A percentile compares a stretch with the other conserved stretches of the same genome.
Conservation (phyloP, 2,888 invertebrate genomes). For the Microdon myrmicae region DNA sequence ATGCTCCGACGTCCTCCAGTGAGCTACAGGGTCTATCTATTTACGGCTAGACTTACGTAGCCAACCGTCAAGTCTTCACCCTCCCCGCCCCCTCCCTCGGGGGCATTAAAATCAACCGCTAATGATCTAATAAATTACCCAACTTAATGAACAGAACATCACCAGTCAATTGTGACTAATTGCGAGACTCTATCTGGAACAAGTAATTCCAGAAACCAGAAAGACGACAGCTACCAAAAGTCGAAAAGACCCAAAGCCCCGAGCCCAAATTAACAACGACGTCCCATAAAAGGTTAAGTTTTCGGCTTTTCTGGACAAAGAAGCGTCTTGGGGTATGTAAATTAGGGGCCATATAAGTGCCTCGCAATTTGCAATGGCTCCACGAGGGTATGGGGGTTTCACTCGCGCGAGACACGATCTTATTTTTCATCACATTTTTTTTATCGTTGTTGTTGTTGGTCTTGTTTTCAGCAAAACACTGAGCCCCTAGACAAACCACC, state of each 20-base stretch:
- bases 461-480: conserved; percentile 17
- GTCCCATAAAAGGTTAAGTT: conserved; percentile 15
- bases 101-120: conserved; percentile 43
- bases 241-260: neutral
- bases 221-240: conserved; percentile 4
- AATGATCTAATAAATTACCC: conserved; percentile 42
- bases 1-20: no score
- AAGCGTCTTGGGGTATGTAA: conserved; percentile 42
- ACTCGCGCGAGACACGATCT: conserved; percentile 2
- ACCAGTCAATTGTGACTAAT: conserved; percentile 50
- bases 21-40: no score
- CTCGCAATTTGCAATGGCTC: conserved; percentile 49
- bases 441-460: neutral
- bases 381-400: neutral
- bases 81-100: no score
- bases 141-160: conserved; percentile 43
- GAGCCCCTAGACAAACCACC: conserved; percentile 38
- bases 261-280: conserved; percentile 9
- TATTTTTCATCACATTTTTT: conserved; percentile 1
- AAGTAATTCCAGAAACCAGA: conserved; percentile 16
- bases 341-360: conserved; percentile 49
- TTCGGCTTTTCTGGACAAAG: conserved; percentile 17
- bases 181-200: conserved; percentile 31
- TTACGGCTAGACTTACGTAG: no score
- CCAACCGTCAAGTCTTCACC: no score